These are phyloP conservation scores for Eulemur macaco DNA, from an alignment of 2,113 vertebrate genomes.

Conservation along the genomic window DNA sequence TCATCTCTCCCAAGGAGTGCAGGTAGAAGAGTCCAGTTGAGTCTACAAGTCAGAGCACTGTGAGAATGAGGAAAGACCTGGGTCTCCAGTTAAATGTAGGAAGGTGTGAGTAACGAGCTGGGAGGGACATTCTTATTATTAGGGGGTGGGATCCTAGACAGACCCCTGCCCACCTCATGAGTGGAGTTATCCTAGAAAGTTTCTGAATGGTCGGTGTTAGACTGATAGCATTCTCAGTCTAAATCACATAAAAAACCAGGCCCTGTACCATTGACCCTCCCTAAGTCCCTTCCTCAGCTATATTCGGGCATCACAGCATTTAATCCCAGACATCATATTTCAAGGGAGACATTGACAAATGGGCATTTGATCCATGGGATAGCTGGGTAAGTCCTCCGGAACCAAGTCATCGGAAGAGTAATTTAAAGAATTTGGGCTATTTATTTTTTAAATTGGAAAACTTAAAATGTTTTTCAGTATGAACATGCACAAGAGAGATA, in stretches of 20 bases:
- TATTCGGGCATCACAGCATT: fast-evolving
- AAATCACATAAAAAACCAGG: fast-evolving
- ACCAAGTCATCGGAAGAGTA: not conserved
- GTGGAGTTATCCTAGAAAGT: not conserved
- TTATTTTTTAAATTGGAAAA: not conserved
- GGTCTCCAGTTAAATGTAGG: no score
- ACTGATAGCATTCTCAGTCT: not conserved
- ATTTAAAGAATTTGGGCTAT: not conserved
- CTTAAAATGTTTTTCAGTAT: not conserved
- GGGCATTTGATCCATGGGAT: not conserved
- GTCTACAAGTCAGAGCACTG: not conserved
- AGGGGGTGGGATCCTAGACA: not conserved
- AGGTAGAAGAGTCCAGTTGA: not conserved
- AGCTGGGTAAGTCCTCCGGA: not conserved
- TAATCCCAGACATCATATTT: not conserved
- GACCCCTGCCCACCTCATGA: not conserved
- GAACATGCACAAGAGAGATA: not conserved
- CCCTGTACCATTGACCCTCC: fast-evolving
- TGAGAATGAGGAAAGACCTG: not conserved
- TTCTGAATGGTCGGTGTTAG: fast-evolving
- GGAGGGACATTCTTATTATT: not conserved
- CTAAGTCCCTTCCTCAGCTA: not conserved
- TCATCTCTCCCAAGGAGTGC: not conserved
- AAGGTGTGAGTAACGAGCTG: no score
- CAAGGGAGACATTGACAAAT: not conserved